Conservation (phyloP, 2,113 vertebrate genomes). For the Oreotrochilus melanogaster region DNA sequence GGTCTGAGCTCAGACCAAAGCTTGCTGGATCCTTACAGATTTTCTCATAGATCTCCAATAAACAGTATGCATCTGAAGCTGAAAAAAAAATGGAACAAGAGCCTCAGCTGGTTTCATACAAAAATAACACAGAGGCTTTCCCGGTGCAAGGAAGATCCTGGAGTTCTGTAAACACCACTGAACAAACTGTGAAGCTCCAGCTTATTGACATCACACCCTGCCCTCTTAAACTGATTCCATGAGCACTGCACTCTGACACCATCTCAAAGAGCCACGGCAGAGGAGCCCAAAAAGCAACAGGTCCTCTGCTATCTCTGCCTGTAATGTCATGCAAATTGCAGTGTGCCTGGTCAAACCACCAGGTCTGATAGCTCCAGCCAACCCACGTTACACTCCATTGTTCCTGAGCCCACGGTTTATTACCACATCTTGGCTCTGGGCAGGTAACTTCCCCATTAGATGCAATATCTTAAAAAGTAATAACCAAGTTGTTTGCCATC, state of each 20-base stretch:
- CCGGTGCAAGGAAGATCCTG: background rate
- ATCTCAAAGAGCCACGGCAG: background rate
- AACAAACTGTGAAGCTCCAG: background rate
- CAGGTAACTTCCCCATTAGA: constrained; percentile 9
- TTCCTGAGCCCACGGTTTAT: background rate
- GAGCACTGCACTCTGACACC: background rate
- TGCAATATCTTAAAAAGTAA: background rate
- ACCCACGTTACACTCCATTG: background rate
- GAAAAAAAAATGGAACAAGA: background rate
- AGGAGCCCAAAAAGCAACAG: background rate
- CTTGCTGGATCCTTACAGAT: constrained; percentile 74
- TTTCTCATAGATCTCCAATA: constrained; percentile 84
- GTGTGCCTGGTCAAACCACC: background rate
- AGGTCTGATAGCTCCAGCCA: background rate
- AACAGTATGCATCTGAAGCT: constrained; percentile 85
- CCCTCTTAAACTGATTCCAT: background rate
- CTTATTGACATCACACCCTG: background rate
- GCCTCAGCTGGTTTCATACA: background rate
- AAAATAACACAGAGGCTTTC: background rate
- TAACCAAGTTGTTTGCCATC: background rate
- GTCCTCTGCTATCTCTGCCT: background rate
- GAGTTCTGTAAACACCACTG: background rate
- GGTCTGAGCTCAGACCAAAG: constrained; percentile 76
- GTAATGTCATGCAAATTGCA: background rate
- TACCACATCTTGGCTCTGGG: background rate